A percentile compares a stretch with the other conserved stretches of the same genome.
phyloP scores from a whole-genome alignment of 2,797 vertebrate species.

The Sebastes hubbsi region DNA sequence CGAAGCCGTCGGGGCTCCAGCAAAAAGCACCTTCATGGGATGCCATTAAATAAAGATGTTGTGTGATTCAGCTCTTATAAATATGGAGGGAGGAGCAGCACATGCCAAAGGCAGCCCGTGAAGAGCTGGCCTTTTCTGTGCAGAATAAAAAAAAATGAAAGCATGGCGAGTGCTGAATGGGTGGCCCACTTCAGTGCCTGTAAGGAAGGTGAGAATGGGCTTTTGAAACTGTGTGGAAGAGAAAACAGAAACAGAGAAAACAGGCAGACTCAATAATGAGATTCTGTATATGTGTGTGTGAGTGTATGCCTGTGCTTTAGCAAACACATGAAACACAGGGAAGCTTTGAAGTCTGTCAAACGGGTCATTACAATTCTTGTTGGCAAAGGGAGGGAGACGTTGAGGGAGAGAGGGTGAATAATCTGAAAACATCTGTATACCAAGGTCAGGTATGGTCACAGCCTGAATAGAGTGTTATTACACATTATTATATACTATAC shows the following conservation, averaged over 20 bases:
- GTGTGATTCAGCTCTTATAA: conserved; percentile 31
- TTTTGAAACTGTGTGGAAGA: conserved; percentile 39
- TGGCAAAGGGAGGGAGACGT: conserved; percentile 14
- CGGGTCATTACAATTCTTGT: conserved; percentile 42
- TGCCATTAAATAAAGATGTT: conserved; percentile 37
- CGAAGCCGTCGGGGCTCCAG: background rate
- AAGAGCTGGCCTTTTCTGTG: conserved; percentile 24
- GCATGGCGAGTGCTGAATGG: conserved; percentile 20
- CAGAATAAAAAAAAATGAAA: conserved; percentile 49
- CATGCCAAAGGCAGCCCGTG: conserved; percentile 14
- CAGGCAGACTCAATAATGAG: conserved; percentile 29
- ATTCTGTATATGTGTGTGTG: background rate
- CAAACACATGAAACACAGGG: conserved; percentile 4
- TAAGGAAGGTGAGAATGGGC: conserved; percentile 51
- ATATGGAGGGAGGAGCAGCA: conserved; percentile 21
- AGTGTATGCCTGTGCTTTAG: conserved; percentile 11
- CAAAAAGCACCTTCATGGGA: background rate
- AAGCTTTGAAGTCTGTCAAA: conserved; percentile 48
- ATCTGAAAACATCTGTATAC: conserved; percentile 16
- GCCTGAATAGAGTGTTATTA: background rate
- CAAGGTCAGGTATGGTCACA: background rate
- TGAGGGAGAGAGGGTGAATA: background rate
- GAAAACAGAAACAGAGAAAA: background rate
- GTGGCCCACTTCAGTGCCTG: conserved; percentile 52
- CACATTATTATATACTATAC: background rate